Conservation (phyloP, 2,888 invertebrate species). For the Brenthis ino region DNA sequence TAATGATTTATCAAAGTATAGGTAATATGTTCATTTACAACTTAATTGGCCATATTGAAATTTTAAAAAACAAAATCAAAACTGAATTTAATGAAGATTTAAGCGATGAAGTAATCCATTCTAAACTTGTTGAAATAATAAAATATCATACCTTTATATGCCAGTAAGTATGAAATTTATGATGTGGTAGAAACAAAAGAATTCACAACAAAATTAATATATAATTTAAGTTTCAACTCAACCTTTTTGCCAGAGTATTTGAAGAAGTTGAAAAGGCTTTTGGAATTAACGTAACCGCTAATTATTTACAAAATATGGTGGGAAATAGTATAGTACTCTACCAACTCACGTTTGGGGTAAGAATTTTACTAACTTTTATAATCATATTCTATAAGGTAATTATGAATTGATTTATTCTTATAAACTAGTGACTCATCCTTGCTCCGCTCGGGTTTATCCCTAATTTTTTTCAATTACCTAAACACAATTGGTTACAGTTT, state of each 20-base stretch:
- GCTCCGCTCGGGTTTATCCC: no score
- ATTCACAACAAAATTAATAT: not conserved
- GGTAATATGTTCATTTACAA: constrained; percentile 50
- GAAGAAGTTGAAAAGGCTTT: constrained; percentile 49
- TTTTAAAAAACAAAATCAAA: constrained; percentile 48
- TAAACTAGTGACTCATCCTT: no score
- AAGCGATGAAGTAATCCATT: constrained; percentile 42
- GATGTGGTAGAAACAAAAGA: not conserved
- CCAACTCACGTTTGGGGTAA: constrained; percentile 53
- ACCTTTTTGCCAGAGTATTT: constrained; percentile 41
- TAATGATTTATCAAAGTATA: constrained; percentile 45
- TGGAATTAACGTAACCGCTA: constrained; percentile 49
- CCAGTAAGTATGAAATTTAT: constrained; percentile 42
- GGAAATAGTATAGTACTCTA: constrained; percentile 53
- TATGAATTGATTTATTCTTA: no score
- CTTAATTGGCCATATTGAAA: constrained; percentile 51
- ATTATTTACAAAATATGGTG: constrained; percentile 53
- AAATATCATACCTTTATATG: constrained; percentile 50
- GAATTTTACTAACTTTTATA: not conserved
- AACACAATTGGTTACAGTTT: no score
- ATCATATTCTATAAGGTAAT: no score
- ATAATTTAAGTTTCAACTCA: not conserved
- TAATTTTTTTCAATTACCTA: no score
- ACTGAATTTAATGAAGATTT: constrained; percentile 37
- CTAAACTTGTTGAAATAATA: constrained; percentile 44